Conservation (phyloP, 2,797 vertebrate species). For the Champsocephalus esox region DNA sequence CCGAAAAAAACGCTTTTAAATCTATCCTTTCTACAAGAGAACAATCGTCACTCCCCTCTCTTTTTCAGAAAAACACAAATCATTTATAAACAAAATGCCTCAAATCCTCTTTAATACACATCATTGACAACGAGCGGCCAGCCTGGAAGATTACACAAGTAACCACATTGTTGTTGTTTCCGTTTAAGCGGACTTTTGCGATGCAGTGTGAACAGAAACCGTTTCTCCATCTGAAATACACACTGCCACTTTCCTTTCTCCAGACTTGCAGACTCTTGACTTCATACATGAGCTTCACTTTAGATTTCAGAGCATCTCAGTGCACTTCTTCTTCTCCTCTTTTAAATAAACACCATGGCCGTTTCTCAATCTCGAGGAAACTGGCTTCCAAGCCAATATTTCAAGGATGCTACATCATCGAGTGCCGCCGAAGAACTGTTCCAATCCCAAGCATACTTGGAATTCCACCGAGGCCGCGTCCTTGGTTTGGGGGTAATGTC, state of each 20-base stretch:
- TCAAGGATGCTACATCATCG: too few relatives aligned
- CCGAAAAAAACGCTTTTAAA: constrained; percentile 75
- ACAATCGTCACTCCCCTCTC: constrained; percentile 52
- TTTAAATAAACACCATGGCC: constrained; percentile 64
- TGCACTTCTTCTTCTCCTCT: constrained; percentile 46
- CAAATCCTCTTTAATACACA: constrained; percentile 75
- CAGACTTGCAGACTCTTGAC: constrained; percentile 44
- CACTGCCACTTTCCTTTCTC: constrained; percentile 49
- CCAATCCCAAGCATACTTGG: too few relatives aligned
- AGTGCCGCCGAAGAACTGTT: too few relatives aligned
- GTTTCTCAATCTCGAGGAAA: too few relatives aligned
- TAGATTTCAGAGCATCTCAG: constrained; percentile 71
- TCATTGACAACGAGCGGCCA: constrained; percentile 70
- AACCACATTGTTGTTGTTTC: constrained; percentile 42
- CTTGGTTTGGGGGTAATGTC: too few relatives aligned
- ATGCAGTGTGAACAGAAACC: constrained; percentile 51
- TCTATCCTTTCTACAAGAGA: constrained; percentile 67
- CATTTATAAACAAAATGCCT: constrained; percentile 78
- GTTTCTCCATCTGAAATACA: constrained; percentile 16
- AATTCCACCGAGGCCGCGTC: too few relatives aligned
- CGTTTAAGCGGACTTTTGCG: constrained; percentile 28
- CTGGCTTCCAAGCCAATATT: too few relatives aligned
- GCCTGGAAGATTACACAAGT: constrained; percentile 35
- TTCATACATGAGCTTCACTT: constrained; percentile 41
- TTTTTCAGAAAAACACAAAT: constrained; percentile 65